phyloP scores from a whole-genome alignment of 2,797 vertebrate genomes.

The Hybognathus amarus region DNA sequence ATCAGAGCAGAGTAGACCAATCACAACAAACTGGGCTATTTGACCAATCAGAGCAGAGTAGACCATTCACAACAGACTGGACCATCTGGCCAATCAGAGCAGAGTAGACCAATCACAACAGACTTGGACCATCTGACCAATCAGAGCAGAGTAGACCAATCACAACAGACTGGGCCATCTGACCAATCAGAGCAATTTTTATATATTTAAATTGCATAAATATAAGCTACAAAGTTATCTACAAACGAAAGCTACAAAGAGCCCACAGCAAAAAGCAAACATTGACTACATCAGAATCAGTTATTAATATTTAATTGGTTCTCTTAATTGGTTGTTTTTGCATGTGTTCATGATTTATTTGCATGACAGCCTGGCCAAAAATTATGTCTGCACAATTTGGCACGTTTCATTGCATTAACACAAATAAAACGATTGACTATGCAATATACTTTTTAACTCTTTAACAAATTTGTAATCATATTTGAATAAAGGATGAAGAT shows the following conservation, averaged over 20 bases:
- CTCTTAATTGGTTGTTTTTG: background rate
- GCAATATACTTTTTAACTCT: background rate
- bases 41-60: no score
- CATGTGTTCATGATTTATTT: background rate
- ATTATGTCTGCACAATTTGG: background rate
- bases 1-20: no score
- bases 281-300: background rate
- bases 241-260: background rate
- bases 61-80: no score
- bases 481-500: background rate
- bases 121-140: no score
- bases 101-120: no score
- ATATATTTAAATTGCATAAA: no score
- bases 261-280: background rate
- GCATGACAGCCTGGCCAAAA: background rate
- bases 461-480: background rate
- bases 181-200: no score
- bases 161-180: no score
- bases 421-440: background rate
- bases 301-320: background rate
- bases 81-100: no score
- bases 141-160: no score
- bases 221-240: no score
- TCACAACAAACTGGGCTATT: no score
- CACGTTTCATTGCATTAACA: background rate